Evolutionary conservation across 1,140 invertebrate species (phyloP), one percentile per base, ranked within the genome.

Genomic region (Mylabris phalerata): DNA sequence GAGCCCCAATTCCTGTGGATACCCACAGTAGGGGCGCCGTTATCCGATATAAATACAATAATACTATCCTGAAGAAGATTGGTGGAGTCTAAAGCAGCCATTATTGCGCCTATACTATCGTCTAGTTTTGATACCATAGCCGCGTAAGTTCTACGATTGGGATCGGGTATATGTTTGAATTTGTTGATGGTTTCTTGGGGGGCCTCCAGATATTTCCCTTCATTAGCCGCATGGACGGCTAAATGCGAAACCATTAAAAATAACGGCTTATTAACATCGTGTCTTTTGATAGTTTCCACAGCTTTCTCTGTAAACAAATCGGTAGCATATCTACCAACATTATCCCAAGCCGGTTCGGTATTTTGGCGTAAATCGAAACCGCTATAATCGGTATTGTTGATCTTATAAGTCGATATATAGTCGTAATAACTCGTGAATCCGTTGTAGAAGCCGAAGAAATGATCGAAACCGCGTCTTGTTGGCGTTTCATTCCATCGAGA

Each of bases 51-150:
- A 64, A 91, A 90, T 3, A 89, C 68, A 5, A 92, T 79, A 10
- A 92, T 81, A 5, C 84, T 82, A 68, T 90, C 84, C 3, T 80
- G 60, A 4, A 88, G 65, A 75, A 87, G 82, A 13, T 78, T 75
- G 57, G 75, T 77, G 2, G 78, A 69, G 4, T 79, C 69, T 27
- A 91, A 71, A 2, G 82, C 78, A 47, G 78, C 70, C 9, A 87
- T 76, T 5, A 90, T 77, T 9, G 72, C 64, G 1, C 86, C 87
- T 6, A 91, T 77, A 11, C 85, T 84, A 55, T 85, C 81, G 70
- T 91, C 89, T 45, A 90, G 66, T 65, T 83, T 83, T 4, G 82
- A 76, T 9, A 89, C 79, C 85, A 89, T 87, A 26, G 78, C 86
- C 87, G 86, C 87, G 73, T 85, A 88, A 49, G 78, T 82, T 64